A percentile compares a stretch with the other conserved stretches of the same genome.
Evolutionary conservation across 2,888 invertebrate genomes (phyloP).

Genomic region (Lepas anatifera): DNA sequence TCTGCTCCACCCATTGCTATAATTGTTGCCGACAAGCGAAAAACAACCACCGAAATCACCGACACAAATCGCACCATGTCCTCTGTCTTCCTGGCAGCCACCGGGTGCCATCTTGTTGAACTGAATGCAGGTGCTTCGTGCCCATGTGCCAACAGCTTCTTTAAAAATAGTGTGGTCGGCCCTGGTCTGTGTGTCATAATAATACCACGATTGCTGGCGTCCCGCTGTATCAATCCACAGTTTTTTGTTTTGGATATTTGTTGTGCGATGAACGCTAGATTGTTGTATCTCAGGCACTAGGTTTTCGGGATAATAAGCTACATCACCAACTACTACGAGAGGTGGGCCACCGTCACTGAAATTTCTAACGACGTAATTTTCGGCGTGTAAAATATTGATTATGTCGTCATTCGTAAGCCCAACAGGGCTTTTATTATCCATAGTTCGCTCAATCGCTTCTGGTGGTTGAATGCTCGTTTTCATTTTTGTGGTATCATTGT

Average conservation of each 20-base stretch:
- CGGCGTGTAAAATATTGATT: too few relatives aligned
- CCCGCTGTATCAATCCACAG: neutral
- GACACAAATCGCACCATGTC: neutral
- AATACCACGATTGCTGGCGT: neutral
- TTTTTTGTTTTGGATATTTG: neutral
- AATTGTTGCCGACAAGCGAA: neutral
- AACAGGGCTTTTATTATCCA: too few relatives aligned
- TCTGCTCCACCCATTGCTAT: neutral
- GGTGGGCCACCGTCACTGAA: too few relatives aligned
- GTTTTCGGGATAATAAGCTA: too few relatives aligned
- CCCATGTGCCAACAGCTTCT: neutral
- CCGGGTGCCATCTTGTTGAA: neutral
- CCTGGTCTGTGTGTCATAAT: neutral
- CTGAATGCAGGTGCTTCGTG: neutral
- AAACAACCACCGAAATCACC: neutral
- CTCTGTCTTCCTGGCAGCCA: neutral
- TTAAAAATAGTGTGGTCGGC: neutral
- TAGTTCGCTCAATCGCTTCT: too few relatives aligned
- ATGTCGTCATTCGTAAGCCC: too few relatives aligned
- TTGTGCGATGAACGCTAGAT: too few relatives aligned
- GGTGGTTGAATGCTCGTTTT: too few relatives aligned
- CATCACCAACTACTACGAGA: too few relatives aligned
- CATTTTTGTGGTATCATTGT: too few relatives aligned
- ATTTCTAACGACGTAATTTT: too few relatives aligned
- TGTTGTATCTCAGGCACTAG: too few relatives aligned